Evolutionary conservation across 2,888 invertebrate genomes (phyloP), one percentile per base, ranked within the genome.

Genomic region (Rhopalosiphum nymphaeae): DNA sequence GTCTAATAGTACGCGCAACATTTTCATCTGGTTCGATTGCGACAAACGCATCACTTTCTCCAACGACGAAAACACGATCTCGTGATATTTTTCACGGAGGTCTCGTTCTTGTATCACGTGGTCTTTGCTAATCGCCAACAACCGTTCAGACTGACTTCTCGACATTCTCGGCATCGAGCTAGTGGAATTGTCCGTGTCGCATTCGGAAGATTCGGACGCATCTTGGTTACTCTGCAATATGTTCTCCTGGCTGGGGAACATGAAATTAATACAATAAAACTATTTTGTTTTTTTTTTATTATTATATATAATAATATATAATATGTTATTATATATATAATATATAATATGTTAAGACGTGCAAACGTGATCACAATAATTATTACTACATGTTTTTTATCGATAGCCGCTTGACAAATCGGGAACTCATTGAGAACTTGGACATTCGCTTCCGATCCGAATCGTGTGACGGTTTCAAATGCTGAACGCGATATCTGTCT

Each of bases 51-150:
- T 97, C 89, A 97, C 97, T 96, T 98, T 98, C 95, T 98, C 98
- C 0, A 98, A 97, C 57, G 97, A 97, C 26, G 97, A 96, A 96
- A 97, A 98, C 95, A 96, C 96, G 89, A 97, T 96, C 95, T 98
- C 98, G 96, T 98, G 98, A 96, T 98, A 98, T 95, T 98, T 98
- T 95, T 98, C 97, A 91, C 98, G 97, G 95, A 99, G 96, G 95
- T 98, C 98, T 89, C 97, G 97, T 96, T 98, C 98, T 94, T 97
- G 97, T 57, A 96, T 96, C 67, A 97, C 97, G 95, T 98, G 97
- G 95, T 98, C 97, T 94, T 97, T 96, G 95, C 97, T 97, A 3
- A 97, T 96, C 0, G 97, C 96, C 84, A 97, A 95, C 93, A 97
- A 95, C 13, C 97, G 96, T 95, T 97, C 97, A 16, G 97, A 97